Evolutionary conservation across 2,113 vertebrate genomes (phyloP), one percentile per base, ranked within the genome.

Genomic region (Dromiciops gliroides): DNA sequence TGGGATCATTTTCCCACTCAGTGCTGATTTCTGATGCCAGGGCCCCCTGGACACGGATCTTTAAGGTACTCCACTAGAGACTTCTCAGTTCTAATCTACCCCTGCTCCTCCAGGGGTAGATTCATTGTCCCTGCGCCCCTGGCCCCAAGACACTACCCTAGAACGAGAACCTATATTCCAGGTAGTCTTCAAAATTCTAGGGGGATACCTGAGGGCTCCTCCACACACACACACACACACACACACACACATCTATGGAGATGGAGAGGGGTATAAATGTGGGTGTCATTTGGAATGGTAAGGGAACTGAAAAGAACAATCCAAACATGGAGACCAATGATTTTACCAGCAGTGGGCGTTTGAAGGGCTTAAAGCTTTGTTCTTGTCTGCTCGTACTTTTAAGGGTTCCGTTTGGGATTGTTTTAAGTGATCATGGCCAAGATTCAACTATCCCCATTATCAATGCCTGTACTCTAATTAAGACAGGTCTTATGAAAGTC

Each of bases 391-490:
- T 90, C 90, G 47, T 95, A 89, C 48, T 94, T 24, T 95, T 37
- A 93, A 26, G 89, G 93, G 44, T 92, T 94, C 53, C 88, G 2
- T 90, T 93, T 60, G 92, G 25, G 75, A 24, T 60, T 50, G 4
- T 92, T 94, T 94, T 83, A 47, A 24, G 94, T 92, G 19, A 37
- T 94, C 91, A 37, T 44, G 48, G 12, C 92, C 49, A 92, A 93
- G 44, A 95, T 96, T 75, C 60, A 19, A 7, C 8, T 92, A 90
- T 67, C n/a, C 93, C 51, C 91, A 75, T 92, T 96, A 94, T 31
- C 37, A 48, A 90, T 53, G 51, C 92, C 67, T 97, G 89, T 91
- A 1, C 19, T 95, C 89, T 89, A 88, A 94, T 23, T 91, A 93
- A 44, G 92, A 88, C 56, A 48, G 94, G 67, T 47, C 47, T 51